Percentiles rank a stretch among this genome's conserved stretches.
Conservation (phyloP, 2,888 invertebrate species). For the Odontocerum albicorne region DNA sequence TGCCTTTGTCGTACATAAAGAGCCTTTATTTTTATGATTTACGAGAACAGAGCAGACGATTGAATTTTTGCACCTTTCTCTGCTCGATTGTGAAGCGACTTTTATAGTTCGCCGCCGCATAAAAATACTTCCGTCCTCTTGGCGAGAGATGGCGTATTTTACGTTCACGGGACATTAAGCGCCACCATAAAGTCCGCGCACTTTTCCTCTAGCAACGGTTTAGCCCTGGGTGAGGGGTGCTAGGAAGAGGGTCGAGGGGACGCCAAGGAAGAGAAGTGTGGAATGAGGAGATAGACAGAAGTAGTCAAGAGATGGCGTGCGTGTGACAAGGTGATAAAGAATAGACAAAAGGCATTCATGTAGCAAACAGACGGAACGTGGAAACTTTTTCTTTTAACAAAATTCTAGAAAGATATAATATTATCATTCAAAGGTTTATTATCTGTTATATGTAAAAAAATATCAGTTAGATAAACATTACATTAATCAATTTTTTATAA, state of each 20-base stretch:
- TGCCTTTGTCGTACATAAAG: too few relatives aligned
- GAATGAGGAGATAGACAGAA: too few relatives aligned
- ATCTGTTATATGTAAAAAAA: too few relatives aligned
- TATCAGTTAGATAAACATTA: too few relatives aligned
- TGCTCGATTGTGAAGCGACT: neutral
- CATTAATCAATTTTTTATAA: too few relatives aligned
- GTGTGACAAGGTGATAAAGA: constrained; percentile 7
- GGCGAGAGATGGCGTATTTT: constrained; percentile 26
- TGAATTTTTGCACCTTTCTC: neutral
- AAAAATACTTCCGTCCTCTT: constrained; percentile 23
- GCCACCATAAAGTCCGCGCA: constrained; percentile 29
- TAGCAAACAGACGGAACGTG: too few relatives aligned
- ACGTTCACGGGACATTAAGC: constrained; percentile 35
- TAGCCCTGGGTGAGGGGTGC: neutral
- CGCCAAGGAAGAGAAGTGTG: neutral
- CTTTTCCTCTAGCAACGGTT: constrained; percentile 18
- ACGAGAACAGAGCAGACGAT: too few relatives aligned
- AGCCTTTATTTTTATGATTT: too few relatives aligned
- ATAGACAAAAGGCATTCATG: too few relatives aligned
- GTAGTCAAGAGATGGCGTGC: neutral
- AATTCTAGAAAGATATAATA: too few relatives aligned
- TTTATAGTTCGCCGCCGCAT: constrained; percentile 10
- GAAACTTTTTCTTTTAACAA: too few relatives aligned
- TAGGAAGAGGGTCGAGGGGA: neutral
- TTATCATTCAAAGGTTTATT: too few relatives aligned